Evolutionary conservation across 2,113 vertebrate genomes (phyloP).

Genomic region (Thunnus thynnus): DNA sequence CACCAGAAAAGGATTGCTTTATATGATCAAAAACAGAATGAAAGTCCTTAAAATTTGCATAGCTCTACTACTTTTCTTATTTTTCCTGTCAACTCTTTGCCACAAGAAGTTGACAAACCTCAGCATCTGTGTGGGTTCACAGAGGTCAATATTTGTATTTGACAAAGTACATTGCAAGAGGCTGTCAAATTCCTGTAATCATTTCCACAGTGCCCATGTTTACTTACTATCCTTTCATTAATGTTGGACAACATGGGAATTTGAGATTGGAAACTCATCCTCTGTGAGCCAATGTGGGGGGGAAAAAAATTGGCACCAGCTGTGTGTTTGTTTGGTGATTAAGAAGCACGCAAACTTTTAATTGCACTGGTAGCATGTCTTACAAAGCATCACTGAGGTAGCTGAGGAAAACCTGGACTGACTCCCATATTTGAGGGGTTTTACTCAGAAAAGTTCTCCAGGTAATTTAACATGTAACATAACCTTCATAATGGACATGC

Average conservation of each 20-base stretch:
- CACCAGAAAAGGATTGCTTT: not conserved
- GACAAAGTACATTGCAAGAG: not conserved
- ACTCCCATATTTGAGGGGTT: not conserved
- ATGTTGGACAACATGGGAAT: not conserved
- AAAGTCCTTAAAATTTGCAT: too few species aligned
- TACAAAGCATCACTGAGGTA: not conserved
- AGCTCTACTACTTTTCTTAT: not conserved
- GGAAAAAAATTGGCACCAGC: not conserved
- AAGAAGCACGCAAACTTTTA: not conserved
- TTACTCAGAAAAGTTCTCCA: not conserved
- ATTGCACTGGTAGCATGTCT: not conserved
- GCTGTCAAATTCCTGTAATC: not conserved
- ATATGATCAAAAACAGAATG: too few species aligned
- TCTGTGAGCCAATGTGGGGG: not conserved
- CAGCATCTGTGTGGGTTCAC: slow-evolving; percentile 8
- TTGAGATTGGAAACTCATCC: not conserved
- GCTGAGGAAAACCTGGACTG: not conserved
- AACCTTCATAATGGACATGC: not conserved
- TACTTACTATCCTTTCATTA: not conserved
- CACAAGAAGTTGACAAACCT: not conserved
- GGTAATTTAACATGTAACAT: not conserved
- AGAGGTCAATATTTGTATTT: not conserved
- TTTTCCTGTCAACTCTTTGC: not conserved
- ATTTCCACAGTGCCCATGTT: not conserved
- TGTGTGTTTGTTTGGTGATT: slow-evolving; percentile 5